Conservation (phyloP, 2,113 vertebrate genomes). For the Fulica atra region DNA sequence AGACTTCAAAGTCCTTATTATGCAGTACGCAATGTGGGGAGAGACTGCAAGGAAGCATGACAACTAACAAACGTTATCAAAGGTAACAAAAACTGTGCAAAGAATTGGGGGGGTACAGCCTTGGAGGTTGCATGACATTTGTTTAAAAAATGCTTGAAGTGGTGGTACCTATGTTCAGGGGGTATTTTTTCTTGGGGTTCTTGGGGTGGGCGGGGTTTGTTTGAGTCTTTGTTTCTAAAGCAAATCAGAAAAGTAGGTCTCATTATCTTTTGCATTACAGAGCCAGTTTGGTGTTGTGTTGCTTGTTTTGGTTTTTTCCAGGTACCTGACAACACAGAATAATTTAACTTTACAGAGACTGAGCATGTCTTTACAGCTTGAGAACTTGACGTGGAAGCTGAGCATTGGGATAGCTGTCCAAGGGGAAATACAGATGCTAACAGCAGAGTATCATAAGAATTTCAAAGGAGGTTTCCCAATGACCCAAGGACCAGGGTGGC, state of each 20-base stretch:
- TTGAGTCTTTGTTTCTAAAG: not conserved
- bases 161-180: not conserved
- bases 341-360: not conserved
- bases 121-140: not conserved
- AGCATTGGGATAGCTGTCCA: not conserved
- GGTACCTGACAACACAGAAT: not conserved
- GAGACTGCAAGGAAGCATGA: not conserved
- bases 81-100: slow-evolving; percentile 1
- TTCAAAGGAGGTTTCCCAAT: not conserved
- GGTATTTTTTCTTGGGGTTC: not conserved
- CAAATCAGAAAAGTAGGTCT: not conserved
- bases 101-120: not conserved
- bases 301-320: not conserved
- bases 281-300: not conserved
- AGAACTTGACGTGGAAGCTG: not conserved
- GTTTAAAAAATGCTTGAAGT: not conserved
- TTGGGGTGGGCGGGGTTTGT: not conserved
- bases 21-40: not conserved
- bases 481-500: rapidly evolving
- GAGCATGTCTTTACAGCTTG: not conserved
- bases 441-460: not conserved
- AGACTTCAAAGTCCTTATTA: slow-evolving; percentile 42
- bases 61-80: slow-evolving; percentile 40
- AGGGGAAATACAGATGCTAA: not conserved
- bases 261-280: not conserved